A percentile compares a stretch with the other conserved stretches of the same genome.
phyloP scores from a whole-genome alignment of 2,113 vertebrate genomes.

The Jacana jacana region DNA sequence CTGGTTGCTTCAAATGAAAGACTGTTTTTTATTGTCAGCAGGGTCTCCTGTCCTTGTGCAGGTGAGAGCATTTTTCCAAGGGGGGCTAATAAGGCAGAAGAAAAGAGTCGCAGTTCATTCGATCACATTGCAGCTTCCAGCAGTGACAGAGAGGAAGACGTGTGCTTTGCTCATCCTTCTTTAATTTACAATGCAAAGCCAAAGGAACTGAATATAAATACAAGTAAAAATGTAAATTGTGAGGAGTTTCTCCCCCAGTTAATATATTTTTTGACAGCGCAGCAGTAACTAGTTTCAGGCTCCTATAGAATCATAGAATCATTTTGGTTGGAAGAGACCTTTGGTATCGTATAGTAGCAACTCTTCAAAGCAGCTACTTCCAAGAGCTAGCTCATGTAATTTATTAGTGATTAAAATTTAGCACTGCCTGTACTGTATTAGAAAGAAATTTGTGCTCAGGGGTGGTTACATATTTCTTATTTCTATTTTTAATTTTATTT shows the following conservation, averaged over 20 bases:
- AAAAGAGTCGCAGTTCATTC: background rate
- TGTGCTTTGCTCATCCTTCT: background rate
- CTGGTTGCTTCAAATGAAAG: background rate
- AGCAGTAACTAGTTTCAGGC: background rate
- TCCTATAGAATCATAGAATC: no score
- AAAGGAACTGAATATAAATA: background rate
- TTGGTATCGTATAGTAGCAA: no score
- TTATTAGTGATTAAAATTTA: background rate
- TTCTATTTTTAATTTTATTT: background rate
- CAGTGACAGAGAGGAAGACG: background rate
- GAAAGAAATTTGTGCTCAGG: background rate
- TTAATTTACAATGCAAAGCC: background rate
- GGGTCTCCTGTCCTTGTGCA: background rate
- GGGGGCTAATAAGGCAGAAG: conserved; percentile 15
- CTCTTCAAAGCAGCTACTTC: background rate
- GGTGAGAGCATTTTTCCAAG: conserved; percentile 25
- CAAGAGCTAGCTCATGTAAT: background rate
- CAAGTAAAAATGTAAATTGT: background rate
- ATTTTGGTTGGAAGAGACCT: no score
- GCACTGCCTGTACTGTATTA: background rate
- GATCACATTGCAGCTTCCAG: background rate
- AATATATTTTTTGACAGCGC: background rate
- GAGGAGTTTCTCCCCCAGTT: background rate
- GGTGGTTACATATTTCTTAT: background rate
- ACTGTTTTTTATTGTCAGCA: background rate